phyloP scores from a whole-genome alignment of 2,113 vertebrate genomes.

The Lophochroa leadbeateri region DNA sequence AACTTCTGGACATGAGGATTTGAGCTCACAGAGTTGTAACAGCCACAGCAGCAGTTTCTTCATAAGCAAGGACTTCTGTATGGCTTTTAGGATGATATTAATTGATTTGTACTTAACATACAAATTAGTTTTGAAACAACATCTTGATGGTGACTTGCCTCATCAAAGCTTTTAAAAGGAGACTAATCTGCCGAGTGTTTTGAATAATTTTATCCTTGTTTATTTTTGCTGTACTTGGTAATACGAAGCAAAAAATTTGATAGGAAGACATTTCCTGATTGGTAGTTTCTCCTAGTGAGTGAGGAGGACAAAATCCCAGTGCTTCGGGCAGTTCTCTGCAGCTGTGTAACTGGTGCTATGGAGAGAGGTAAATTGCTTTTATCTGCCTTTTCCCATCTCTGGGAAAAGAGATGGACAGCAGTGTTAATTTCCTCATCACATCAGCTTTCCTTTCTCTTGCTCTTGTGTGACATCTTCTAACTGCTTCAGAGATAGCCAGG shows the following conservation, averaged over 20 bases:
- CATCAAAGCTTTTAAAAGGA: background rate
- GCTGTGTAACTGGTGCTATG: background rate
- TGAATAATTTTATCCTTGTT: constrained; percentile 47
- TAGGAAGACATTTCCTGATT: constrained; percentile 21
- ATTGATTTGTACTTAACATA: background rate
- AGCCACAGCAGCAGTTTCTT: background rate
- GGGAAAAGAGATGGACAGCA: background rate
- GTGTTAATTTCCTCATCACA: background rate
- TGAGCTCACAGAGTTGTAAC: background rate
- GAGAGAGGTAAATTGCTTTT: background rate
- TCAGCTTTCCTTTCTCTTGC: background rate
- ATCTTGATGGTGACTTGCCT: background rate
- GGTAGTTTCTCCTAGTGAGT: background rate
- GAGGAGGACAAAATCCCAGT: background rate
- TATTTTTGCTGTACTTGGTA: constrained; percentile 42
- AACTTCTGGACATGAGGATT: background rate
- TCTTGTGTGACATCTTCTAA: background rate
- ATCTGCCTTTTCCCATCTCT: background rate
- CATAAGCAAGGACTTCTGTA: background rate
- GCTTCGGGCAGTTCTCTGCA: background rate
- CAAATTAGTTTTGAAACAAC: background rate
- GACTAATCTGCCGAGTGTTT: background rate
- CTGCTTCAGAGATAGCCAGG: background rate
- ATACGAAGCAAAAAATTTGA: constrained; percentile 15
- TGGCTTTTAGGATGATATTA: background rate